A percentile compares a stretch with the other conserved stretches of the same genome.
Conservation (phyloP, 1,140 invertebrate species). For the Glomeris maerens region DNA sequence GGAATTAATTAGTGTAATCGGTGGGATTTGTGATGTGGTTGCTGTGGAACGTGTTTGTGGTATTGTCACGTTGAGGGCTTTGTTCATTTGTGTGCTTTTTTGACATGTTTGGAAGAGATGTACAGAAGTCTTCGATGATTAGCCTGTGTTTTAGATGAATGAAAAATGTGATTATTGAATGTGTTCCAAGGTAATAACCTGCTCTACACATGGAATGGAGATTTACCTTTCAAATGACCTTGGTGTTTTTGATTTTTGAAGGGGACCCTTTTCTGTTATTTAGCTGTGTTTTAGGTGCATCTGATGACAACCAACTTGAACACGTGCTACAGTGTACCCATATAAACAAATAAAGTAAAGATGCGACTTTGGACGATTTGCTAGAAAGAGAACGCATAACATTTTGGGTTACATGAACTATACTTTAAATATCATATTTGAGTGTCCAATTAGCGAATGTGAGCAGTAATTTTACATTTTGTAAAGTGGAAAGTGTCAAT, state of each 20-base stretch:
- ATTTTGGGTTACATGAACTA: not conserved
- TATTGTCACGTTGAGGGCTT: too few relatives aligned
- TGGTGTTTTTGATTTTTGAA: constrained; percentile 38
- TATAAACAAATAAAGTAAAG: not conserved
- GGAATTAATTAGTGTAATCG: too few relatives aligned
- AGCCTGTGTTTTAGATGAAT: not conserved
- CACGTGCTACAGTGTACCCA: not conserved
- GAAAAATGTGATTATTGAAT: constrained; percentile 3
- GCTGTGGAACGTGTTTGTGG: too few relatives aligned
- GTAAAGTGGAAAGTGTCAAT: too few relatives aligned
- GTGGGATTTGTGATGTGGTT: too few relatives aligned
- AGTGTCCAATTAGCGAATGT: too few relatives aligned
- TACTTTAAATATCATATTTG: not conserved
- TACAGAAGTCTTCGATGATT: not conserved
- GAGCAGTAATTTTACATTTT: too few relatives aligned
- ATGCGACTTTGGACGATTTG: not conserved
- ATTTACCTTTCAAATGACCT: constrained; percentile 16
- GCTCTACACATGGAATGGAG: constrained; percentile 11
- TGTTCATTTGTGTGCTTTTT: not conserved
- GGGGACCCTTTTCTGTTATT: constrained; percentile 60
- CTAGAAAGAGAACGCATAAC: not conserved
- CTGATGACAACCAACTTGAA: not conserved
- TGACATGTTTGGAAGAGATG: not conserved
- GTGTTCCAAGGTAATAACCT: constrained; percentile 24
- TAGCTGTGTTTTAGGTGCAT: constrained; percentile 39